Base-by-base conservation (phyloP, 1,140 invertebrate species). In the Dryas iulia region DNA sequence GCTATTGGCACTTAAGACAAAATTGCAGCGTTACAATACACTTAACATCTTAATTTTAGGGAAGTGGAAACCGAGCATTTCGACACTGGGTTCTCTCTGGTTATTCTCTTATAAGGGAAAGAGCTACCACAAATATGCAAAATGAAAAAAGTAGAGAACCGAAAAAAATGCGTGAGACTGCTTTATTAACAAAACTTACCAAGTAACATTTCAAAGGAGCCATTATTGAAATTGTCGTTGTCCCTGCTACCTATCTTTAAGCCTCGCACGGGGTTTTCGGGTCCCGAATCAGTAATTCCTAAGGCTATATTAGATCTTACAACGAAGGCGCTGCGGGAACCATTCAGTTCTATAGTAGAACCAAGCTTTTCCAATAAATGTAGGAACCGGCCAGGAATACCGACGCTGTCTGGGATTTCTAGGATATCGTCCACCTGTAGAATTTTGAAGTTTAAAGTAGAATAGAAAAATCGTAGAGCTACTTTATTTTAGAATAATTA, bases 261-360 rank as follows among this genome's bases (percentile, higher is more conserved):
- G 0, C 92, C 92, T 2, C 76, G 62, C 0, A 92, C 74, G 0
- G 88, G 89, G 12, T 69, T 63, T 0, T 74, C 57, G 0, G 82
- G 81, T 0, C 71, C 65, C 1, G 84, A 77, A 26, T 90, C 79
- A 1, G 86, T 84, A 18, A 91, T 75, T n/a, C 92, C 52, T 26
- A 92, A 65, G 0, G 90, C 91, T 1, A 92, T 83, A 35, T 92
- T 92, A 12, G 74, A 66, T 18, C 86, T 61, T 0, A 92, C 76
- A 0, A 81, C 62, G 0, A 69, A 54, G 0, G 67, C 83, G 0
- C 60, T 74, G 1, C 66, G 56, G 0, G 83, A 73, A 1, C 83
- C 82, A 12, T 79, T 80, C 12, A 92, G 71, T n/a, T 82, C 35
- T 14, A 90, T 66, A 1, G 84, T 77, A 0, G 77, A 66, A 0